These are phyloP conservation scores for Catagonus wagneri DNA, from an alignment of 2,113 vertebrate species.

Conservation along the genomic window DNA sequence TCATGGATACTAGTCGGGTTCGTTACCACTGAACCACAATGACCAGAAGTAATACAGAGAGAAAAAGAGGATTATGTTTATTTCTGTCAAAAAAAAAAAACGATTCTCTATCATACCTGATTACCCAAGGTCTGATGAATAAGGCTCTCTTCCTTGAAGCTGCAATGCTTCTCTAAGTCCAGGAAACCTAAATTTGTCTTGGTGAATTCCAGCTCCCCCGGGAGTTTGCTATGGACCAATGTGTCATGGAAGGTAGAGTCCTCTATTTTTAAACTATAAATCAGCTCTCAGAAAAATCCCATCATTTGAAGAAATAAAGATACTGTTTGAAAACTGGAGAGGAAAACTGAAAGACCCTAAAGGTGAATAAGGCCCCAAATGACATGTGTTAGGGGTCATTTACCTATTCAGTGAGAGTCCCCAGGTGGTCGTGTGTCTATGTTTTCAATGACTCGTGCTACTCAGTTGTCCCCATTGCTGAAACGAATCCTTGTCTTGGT, in stretches of 20 bases:
- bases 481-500: not conserved
- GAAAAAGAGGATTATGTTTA: not conserved
- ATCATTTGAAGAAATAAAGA: constrained; percentile 3
- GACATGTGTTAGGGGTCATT: not conserved
- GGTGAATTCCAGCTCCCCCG: not conserved
- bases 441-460: not conserved
- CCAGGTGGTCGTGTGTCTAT: not conserved
- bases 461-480: not conserved
- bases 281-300: constrained; percentile 11
- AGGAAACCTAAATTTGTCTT: constrained; percentile 51
- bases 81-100: constrained; percentile 19
- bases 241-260: not conserved
- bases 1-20: too few relatives aligned
- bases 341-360: not conserved
- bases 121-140: not conserved
- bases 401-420: not conserved
- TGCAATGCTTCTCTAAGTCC: not conserved
- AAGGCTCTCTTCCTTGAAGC: not conserved
- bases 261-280: constrained; percentile 51
- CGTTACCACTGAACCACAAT: too few relatives aligned
- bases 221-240: not conserved
- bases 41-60: not conserved
- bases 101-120: not conserved
- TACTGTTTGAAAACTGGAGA: not conserved
- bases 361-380: not conserved